phyloP scores from a whole-genome alignment of 2,888 invertebrate species.

The Meiosimyza platycephala region DNA sequence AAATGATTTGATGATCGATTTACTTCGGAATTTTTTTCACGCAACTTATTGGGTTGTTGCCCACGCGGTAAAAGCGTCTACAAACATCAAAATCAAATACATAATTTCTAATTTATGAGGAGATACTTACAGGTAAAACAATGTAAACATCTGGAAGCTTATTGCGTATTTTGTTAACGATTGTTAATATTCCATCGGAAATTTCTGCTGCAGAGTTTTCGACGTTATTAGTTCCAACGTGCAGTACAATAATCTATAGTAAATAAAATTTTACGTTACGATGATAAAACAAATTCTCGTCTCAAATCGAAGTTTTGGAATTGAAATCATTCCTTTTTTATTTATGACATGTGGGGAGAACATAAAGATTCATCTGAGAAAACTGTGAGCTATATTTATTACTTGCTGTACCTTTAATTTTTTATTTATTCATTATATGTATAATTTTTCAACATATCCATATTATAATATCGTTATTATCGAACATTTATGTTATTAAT shows the following conservation, averaged over 20 bases:
- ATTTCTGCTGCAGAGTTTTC: constrained; percentile 83
- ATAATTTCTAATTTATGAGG: too few relatives aligned
- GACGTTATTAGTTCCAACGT: constrained; percentile 91
- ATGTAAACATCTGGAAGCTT: constrained; percentile 85
- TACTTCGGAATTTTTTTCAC: constrained; percentile 81
- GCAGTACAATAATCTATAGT: constrained; percentile 82
- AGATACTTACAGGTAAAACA: constrained; percentile 82
- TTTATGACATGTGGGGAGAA: too few relatives aligned
- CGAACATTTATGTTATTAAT: constrained; percentile 6
- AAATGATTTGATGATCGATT: constrained; percentile 72
- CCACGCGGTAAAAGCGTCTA: constrained; percentile 90
- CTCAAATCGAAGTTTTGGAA: too few relatives aligned
- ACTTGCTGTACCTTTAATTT: neutral
- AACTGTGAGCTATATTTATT: too few relatives aligned
- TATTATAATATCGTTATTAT: constrained; percentile 16
- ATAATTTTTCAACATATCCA: constrained; percentile 33
- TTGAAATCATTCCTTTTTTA: too few relatives aligned
- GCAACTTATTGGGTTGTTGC: constrained; percentile 82
- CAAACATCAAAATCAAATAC: too few relatives aligned
- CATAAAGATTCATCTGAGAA: too few relatives aligned
- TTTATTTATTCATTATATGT: constrained; percentile 34
- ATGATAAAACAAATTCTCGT: neutral
- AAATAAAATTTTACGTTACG: constrained; percentile 34
- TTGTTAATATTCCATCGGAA: constrained; percentile 82
- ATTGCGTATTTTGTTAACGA: constrained; percentile 78